These are phyloP conservation scores for Linnaemya vulpina DNA, from an alignment of 2,888 invertebrate genomes.

Conservation along the genomic window DNA sequence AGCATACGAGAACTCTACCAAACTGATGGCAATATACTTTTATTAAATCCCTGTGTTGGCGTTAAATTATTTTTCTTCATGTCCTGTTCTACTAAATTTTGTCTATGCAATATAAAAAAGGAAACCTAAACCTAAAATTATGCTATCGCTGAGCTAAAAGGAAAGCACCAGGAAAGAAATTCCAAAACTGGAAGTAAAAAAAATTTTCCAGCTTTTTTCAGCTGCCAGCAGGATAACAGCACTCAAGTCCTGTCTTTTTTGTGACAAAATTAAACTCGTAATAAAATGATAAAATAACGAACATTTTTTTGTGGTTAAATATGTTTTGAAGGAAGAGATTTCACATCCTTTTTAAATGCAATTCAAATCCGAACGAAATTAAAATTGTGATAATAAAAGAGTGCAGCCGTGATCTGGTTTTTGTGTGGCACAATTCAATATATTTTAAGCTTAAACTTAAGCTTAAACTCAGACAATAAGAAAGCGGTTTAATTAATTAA, in stretches of 20 bases:
- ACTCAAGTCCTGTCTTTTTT: constrained; percentile 4
- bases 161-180: constrained; percentile 38
- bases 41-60: too few species aligned
- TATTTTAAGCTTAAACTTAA: too few species aligned
- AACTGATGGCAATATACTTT: too few species aligned
- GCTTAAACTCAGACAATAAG: too few species aligned
- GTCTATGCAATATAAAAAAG: constrained; percentile 13
- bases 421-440: too few species aligned
- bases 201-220: neutral
- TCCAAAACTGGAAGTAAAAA: constrained; percentile 23
- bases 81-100: too few species aligned
- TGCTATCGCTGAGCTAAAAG: neutral
- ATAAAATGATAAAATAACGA: neutral
- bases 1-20: too few species aligned
- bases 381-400: too few species aligned
- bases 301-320: neutral
- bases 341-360: neutral
- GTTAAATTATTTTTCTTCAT: too few species aligned
- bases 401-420: too few species aligned
- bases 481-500: too few species aligned
- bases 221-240: neutral
- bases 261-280: neutral
- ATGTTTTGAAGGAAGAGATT: neutral
- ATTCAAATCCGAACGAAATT: too few species aligned
- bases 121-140: constrained; percentile 6